Conservation (phyloP, 2,113 vertebrate species). For the Malaclemys terrapin region DNA sequence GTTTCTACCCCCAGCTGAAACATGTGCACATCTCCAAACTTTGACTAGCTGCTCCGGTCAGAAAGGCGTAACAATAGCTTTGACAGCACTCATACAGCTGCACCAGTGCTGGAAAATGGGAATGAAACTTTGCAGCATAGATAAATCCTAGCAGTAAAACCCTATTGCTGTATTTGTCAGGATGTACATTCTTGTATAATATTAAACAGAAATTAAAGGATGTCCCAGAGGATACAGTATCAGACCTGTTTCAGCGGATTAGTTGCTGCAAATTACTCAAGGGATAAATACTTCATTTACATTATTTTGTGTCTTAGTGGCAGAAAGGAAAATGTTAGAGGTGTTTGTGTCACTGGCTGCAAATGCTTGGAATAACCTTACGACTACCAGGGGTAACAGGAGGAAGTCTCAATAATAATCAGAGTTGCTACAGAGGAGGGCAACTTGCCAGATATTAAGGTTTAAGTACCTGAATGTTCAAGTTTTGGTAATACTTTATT, state of each 20-base stretch:
- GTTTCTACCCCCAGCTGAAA: not conserved
- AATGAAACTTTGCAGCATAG: accelerated
- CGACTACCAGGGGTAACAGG: not conserved
- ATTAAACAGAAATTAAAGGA: slow-evolving; percentile 69
- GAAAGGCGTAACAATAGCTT: not conserved
- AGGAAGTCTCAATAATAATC: not conserved
- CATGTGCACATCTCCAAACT: not conserved
- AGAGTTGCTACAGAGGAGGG: not conserved
- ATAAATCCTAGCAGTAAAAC: not conserved
- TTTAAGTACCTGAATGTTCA: not conserved
- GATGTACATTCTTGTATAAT: slow-evolving; percentile 33
- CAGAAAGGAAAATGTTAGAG: not conserved
- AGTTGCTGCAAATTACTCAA: slow-evolving; percentile 70
- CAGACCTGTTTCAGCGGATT: slow-evolving; percentile 64
- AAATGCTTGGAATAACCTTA: not conserved
- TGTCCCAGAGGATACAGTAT: slow-evolving; percentile 56
- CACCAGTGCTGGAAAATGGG: accelerated
- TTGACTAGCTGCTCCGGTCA: not conserved
- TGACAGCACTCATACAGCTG: not conserved
- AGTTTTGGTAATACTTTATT: not conserved
- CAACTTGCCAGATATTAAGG: not conserved
- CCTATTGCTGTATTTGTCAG: slow-evolving; percentile 36
- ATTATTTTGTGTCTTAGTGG: slow-evolving; percentile 53
- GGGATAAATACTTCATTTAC: slow-evolving; percentile 60
- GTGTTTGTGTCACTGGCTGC: not conserved